Evolutionary conservation across 23 tunicate genomes (phyloP).

Genomic region (Aplidium turbinatum): DNA sequence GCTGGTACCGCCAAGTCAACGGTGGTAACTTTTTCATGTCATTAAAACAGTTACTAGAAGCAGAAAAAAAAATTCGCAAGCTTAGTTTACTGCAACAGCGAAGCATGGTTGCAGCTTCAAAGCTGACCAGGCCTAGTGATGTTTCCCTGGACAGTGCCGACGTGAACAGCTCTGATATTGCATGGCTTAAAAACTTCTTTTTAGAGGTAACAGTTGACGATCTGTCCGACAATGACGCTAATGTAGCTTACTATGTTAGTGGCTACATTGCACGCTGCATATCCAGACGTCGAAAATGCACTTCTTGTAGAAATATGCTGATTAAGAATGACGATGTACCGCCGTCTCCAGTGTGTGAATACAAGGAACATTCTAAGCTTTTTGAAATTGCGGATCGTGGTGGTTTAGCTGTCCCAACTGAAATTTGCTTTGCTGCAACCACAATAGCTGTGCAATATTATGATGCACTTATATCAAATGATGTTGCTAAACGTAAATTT

Average conservation of each 20-base stretch:
- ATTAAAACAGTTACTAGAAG: no score
- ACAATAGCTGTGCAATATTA: slow-evolving; percentile 21
- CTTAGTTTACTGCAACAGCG: no score
- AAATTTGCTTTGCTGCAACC: slow-evolving; percentile 31
- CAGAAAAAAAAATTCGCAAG: no score
- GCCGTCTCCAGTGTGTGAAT: background rate
- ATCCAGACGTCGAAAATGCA: background rate
- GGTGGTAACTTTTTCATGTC: no score
- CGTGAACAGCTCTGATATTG: no score
- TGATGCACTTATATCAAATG: slow-evolving; percentile 6
- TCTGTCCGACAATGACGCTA: background rate
- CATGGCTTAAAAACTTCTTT: no score
- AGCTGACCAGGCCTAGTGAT: no score
- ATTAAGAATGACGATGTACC: background rate
- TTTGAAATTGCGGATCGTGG: slow-evolving; percentile 36
- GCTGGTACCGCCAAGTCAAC: no score
- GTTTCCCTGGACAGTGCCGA: no score
- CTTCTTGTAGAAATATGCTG: slow-evolving; percentile 24
- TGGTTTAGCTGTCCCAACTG: slow-evolving; percentile 28
- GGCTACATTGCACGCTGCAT: slow-evolving; percentile 25
- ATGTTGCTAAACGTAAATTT: no score
- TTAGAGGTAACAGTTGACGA: no score
- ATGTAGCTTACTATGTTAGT: slow-evolving; percentile 5
- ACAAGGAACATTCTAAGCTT: slow-evolving; percentile 11
- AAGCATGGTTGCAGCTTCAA: no score